Evolutionary conservation across 2,888 invertebrate species (phyloP), one percentile per base, ranked within the genome.

Genomic region (Mystacides longicornis): DNA sequence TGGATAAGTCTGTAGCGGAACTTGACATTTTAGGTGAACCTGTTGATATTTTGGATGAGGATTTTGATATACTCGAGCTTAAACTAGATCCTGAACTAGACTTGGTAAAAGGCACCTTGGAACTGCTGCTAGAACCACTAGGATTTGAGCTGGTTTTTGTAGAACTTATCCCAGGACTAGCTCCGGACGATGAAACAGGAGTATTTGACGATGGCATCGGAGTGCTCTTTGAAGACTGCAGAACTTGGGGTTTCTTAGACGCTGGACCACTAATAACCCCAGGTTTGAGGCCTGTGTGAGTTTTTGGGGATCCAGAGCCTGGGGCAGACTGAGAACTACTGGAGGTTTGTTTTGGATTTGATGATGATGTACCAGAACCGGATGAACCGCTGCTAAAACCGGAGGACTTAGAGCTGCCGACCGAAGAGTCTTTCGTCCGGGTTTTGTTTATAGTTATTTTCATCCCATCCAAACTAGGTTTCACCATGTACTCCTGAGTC

Each of bases 371-470:
- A 9, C 53, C 74, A 1, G 76, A 75, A 62, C 71, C 70, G 22
- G 37, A 20, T 37, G 54, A 50, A 31, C 31, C 54, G 37, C 58
- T 49, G 33, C 56, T 54, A 51, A 56, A 58, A 33, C 59, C 57
- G 9, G 61, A 60, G 33, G 59, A 55, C 52, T 62, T 62, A 1
- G 54, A 56, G 23, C 57, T 14, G 63, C 59, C 14, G 52, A 73
- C 72, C 37, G 70, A 69, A 0, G 81, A 81, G 55, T 88, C 87
- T 67, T 88, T 87, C 20, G 83, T 81, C 65, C 87, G 79, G 1
- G 93, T 91, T 74, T 93, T 93, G 66, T 93, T 93, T 22, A 93
- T 92, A 2, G 92, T 94, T 53, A 94, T 82, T 70, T 93, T 94
- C 75, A 94, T 89, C 2, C 92, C 92, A 64, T 92, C 92, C 16